These are phyloP conservation scores for Graptemys geographica DNA, from an alignment of 2,797 vertebrate genomes.

Conservation along the genomic window DNA sequence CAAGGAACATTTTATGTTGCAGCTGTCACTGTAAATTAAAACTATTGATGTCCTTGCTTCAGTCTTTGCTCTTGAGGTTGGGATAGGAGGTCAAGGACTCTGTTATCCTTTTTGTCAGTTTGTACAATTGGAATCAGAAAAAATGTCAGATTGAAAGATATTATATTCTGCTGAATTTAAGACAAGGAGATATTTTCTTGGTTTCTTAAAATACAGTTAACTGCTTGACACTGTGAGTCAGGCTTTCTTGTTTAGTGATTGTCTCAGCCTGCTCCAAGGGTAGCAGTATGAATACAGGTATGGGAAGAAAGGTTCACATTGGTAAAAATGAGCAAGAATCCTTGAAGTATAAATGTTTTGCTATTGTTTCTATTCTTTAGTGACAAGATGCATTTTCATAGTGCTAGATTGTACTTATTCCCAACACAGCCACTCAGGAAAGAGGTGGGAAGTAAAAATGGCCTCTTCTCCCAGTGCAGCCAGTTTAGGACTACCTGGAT, in stretches of 20 bases:
- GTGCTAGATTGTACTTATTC: not conserved
- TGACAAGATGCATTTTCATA: not conserved
- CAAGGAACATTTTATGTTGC: not conserved
- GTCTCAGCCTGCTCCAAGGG: not conserved
- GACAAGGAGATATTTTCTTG: constrained; percentile 14
- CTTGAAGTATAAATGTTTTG: not conserved
- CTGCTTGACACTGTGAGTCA: not conserved
- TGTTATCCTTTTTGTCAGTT: not conserved
- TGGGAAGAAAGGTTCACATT: not conserved
- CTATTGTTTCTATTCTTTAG: not conserved
- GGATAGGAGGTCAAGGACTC: not conserved
- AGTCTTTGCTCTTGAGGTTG: not conserved
- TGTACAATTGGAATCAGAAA: not conserved
- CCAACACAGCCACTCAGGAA: not conserved
- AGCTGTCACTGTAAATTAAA: not conserved
- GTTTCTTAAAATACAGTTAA: constrained; percentile 20
- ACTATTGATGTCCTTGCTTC: not conserved
- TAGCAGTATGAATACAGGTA: not conserved
- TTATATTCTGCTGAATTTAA: not conserved
- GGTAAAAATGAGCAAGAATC: not conserved
- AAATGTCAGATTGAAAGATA: not conserved
- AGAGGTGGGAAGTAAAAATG: not conserved
- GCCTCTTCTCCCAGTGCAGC: not conserved
- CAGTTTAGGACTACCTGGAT: not conserved
- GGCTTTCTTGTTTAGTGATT: not conserved